Evolutionary conservation across 2,888 invertebrate species (phyloP).

Genomic region (Trisateles emortualis): DNA sequence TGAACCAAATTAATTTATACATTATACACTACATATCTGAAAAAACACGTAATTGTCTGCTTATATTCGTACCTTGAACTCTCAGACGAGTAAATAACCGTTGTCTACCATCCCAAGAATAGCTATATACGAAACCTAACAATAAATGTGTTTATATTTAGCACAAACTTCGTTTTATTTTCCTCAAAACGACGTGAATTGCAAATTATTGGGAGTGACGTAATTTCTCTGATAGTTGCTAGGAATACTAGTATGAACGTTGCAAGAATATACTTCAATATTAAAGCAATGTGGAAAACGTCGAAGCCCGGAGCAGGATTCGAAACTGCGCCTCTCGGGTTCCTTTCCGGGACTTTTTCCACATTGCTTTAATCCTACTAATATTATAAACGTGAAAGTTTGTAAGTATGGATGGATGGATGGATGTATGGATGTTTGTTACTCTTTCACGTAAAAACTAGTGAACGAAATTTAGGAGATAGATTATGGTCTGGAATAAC

Average conservation of each 20-base stretch:
- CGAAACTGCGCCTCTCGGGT: too few species aligned
- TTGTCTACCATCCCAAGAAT: slow-evolving; percentile 32
- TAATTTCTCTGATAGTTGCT: neutral
- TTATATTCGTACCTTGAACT: slow-evolving; percentile 42
- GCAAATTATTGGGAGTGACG: neutral
- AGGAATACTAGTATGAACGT: neutral
- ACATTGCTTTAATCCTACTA: too few species aligned
- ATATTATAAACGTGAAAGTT: too few species aligned
- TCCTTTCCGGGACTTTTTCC: too few species aligned
- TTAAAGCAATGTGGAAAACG: too few species aligned
- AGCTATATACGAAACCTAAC: slow-evolving; percentile 35
- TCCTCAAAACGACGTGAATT: slow-evolving; percentile 20
- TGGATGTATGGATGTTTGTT: too few species aligned
- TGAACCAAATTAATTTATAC: neutral
- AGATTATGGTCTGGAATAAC: too few species aligned
- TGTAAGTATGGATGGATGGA: too few species aligned
- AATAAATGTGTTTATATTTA: slow-evolving; percentile 27
- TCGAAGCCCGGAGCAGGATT: too few species aligned
- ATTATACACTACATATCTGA: slow-evolving; percentile 7
- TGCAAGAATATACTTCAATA: too few species aligned
- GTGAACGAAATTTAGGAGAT: too few species aligned
- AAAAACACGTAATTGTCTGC: slow-evolving; percentile 24
- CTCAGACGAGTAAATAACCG: slow-evolving; percentile 22
- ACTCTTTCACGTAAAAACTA: too few species aligned
- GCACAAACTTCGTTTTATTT: slow-evolving; percentile 21